These are phyloP conservation scores for Acrocera orbiculus DNA, from an alignment of 2,888 invertebrate species.

Conservation along the genomic window DNA sequence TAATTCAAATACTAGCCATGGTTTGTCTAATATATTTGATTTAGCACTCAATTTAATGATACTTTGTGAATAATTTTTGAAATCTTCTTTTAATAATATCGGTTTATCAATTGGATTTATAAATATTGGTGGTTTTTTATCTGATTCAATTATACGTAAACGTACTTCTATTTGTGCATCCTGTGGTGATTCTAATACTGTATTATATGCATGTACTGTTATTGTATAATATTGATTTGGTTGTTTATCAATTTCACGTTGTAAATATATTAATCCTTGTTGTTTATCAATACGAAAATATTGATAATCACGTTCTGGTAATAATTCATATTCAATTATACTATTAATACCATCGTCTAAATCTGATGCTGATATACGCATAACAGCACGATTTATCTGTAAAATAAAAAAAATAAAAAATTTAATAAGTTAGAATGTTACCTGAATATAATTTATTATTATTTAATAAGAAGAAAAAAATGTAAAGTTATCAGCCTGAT, in stretches of 20 bases:
- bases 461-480: too few relatives aligned
- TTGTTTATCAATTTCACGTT: constrained; percentile 24
- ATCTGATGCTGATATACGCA: constrained; percentile 83
- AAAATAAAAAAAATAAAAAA: constrained; percentile 13
- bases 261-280: constrained; percentile 66
- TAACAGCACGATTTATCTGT: constrained; percentile 43
- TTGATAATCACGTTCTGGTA: constrained; percentile 34
- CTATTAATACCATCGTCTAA: constrained; percentile 86
- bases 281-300: constrained; percentile 68
- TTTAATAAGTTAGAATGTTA: too few relatives aligned
- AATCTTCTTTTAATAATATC: constrained; percentile 55
- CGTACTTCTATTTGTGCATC: constrained; percentile 59
- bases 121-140: constrained; percentile 67
- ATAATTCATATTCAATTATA: constrained; percentile 48
- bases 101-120: constrained; percentile 38
- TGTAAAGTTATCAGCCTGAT: too few relatives aligned
- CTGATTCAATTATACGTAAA: constrained; percentile 73
- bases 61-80: constrained; percentile 47
- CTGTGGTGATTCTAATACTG: constrained; percentile 30
- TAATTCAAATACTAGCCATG: constrained; percentile 59
- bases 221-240: constrained; percentile 28
- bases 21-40: constrained; percentile 59
- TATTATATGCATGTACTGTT: constrained; percentile 28
- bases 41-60: constrained; percentile 57
- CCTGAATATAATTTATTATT: too few relatives aligned